These are phyloP conservation scores for Buphagus erythrorhynchus DNA, from an alignment of 2,797 vertebrate genomes.

Conservation along the genomic window DNA sequence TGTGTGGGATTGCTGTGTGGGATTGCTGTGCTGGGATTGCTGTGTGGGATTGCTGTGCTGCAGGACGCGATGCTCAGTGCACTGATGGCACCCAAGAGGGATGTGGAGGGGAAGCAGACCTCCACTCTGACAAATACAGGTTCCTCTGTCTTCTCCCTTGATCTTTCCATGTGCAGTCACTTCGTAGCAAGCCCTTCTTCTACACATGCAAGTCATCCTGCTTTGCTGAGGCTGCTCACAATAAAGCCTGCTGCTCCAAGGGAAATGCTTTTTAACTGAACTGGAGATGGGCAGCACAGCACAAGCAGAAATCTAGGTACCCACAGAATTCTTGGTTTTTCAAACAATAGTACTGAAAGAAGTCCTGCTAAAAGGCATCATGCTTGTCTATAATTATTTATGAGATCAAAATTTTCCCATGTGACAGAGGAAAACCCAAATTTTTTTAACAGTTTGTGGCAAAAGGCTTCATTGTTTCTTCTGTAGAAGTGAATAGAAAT, in stretches of 20 bases:
- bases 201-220: neutral
- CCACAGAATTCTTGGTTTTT: neutral
- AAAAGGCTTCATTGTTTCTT: neutral
- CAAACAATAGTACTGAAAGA: neutral
- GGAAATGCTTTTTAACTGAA: neutral
- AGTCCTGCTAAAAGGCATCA: neutral
- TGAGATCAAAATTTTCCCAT: neutral
- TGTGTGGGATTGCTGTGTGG: too few species aligned
- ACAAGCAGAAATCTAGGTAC: neutral
- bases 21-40: too few species aligned
- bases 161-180: neutral
- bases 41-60: rapidly evolving
- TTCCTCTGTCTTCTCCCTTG: neutral
- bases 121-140: neutral
- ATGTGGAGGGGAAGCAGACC: neutral
- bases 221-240: neutral
- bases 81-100: neutral
- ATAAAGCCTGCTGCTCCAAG: neutral
- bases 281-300: neutral
- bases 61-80: rapidly evolving
- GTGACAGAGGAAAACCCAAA: neutral
- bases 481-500: neutral
- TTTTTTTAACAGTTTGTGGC: neutral
- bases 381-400: neutral
- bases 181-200: neutral